phyloP scores from a whole-genome alignment of 2,113 vertebrate species.

The Myrmecophaga tridactyla region DNA sequence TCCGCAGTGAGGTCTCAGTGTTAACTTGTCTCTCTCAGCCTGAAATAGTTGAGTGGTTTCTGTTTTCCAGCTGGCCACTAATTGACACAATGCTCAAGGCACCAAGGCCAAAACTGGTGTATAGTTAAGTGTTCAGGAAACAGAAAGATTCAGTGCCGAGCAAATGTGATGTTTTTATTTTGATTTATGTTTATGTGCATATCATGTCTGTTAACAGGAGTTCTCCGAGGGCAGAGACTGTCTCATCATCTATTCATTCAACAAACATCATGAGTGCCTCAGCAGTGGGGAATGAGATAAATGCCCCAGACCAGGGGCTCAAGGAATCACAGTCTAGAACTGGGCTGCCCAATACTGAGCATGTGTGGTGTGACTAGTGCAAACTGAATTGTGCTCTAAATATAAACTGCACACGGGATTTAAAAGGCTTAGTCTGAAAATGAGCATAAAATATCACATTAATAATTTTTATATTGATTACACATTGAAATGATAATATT shows the following conservation, averaged over 20 bases:
- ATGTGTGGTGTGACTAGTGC: neutral
- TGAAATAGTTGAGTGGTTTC: neutral
- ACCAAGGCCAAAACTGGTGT: neutral
- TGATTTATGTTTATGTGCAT: neutral
- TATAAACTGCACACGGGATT: fast-evolving
- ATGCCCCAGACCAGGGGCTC: neutral
- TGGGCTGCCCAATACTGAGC: fast-evolving
- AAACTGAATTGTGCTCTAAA: neutral
- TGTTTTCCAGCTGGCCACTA: neutral
- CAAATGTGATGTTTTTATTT: neutral
- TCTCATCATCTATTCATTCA: neutral
- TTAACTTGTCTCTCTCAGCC: neutral
- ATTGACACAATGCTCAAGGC: neutral
- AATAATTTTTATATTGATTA: neutral
- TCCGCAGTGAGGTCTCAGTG: no score
- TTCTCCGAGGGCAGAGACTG: neutral
- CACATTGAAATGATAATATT: neutral
- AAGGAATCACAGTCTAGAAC: neutral
- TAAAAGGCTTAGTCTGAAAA: neutral
- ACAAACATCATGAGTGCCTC: neutral
- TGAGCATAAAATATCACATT: neutral
- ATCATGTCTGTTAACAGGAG: neutral
- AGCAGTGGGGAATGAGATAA: neutral
- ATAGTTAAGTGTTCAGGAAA: neutral
- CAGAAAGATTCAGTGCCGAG: neutral